Percentiles rank a stretch among this genome's conserved stretches.
Conservation (phyloP, 2,888 invertebrate species). For the Apomyelois bistriatella region DNA sequence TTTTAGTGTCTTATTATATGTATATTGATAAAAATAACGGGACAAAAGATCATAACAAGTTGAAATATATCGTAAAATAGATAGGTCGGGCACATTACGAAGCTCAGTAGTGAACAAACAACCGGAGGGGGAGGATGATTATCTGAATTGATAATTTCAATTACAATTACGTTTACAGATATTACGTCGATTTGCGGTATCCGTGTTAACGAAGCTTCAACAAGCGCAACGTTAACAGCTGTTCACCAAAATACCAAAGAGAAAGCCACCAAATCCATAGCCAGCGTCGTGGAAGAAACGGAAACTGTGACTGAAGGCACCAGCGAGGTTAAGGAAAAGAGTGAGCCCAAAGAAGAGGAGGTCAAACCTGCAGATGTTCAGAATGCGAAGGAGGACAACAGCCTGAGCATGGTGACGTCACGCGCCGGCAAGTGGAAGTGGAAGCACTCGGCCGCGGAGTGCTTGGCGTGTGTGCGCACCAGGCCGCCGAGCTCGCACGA, state of each 20-base stretch:
- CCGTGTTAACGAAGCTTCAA: neutral
- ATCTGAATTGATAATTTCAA: too few relatives aligned
- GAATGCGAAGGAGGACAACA: conserved; percentile 13
- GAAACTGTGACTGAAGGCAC: neutral
- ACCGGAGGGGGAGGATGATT: too few relatives aligned
- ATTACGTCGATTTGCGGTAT: neutral
- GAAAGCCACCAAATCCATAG: neutral
- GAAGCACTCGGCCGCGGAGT: conserved; percentile 55
- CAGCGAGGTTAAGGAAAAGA: neutral
- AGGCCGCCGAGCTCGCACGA: conserved; percentile 67
- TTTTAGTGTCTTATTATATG: too few relatives aligned
- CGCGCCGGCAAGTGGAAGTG: conserved; percentile 47
- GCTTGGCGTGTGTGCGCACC: conserved; percentile 62
- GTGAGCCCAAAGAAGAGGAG: conserved; percentile 12
- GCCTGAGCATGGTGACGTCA: conserved; percentile 18
- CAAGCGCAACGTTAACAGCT: neutral
- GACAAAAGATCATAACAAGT: too few relatives aligned
- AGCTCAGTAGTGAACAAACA: too few relatives aligned
- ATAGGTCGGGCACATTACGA: too few relatives aligned
- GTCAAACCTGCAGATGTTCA: neutral
- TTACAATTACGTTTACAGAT: neutral
- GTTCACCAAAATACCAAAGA: conserved; percentile 1
- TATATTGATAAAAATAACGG: too few relatives aligned
- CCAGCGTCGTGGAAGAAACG: neutral
- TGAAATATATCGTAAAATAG: too few relatives aligned